phyloP scores from a whole-genome alignment of 2,113 vertebrate species.

The Anolis carolinensis region DNA sequence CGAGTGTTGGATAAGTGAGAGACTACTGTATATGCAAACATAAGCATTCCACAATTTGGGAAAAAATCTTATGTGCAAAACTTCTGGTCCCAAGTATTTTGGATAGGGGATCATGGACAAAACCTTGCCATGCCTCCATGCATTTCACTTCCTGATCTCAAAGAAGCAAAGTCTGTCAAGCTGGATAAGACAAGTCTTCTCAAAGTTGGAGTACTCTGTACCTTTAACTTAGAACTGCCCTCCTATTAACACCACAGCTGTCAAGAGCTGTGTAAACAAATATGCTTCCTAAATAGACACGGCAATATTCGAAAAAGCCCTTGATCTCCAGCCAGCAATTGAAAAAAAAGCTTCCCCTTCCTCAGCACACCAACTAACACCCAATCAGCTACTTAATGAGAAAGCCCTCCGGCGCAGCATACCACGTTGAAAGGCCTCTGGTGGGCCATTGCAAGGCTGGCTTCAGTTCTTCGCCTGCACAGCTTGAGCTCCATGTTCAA shows the following conservation, averaged over 20 bases:
- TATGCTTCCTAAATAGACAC: conserved; percentile 40
- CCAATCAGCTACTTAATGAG: conserved; percentile 25
- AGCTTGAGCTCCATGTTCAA: not conserved
- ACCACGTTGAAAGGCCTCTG: not conserved
- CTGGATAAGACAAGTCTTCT: not conserved
- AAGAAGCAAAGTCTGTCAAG: not conserved
- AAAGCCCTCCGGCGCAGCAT: not conserved
- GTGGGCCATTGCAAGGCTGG: not conserved
- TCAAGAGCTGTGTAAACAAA: conserved; percentile 38
- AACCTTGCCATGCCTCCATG: not conserved
- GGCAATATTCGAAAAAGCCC: conserved; percentile 22
- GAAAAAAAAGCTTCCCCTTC: conserved; percentile 27
- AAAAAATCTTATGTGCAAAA: not conserved
- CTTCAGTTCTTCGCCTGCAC: not conserved
- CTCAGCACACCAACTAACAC: conserved; percentile 12
- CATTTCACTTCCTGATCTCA: not conserved
- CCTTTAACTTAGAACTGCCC: conserved; percentile 29
- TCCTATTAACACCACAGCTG: conserved; percentile 41
- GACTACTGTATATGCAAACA: no score
- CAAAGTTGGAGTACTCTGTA: not conserved
- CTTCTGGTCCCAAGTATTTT: not conserved
- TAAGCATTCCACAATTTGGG: no score
- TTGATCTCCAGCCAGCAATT: conserved; percentile 39
- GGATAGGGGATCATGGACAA: not conserved
- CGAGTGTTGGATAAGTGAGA: no score